Evolutionary conservation across 2,113 vertebrate species (phyloP).

Genomic region (Brachyhypopomus occidentalis): DNA sequence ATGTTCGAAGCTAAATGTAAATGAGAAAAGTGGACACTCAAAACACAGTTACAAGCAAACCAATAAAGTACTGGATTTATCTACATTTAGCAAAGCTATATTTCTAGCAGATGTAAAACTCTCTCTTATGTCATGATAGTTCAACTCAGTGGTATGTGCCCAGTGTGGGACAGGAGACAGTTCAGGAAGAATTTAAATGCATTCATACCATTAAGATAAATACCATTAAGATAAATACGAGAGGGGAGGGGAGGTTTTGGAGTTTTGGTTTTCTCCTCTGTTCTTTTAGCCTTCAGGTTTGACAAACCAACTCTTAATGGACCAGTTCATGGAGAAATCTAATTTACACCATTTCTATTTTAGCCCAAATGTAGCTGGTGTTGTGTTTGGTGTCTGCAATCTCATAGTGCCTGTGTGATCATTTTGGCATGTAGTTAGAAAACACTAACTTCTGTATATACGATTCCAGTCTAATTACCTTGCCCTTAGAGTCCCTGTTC

Average conservation of each 20-base stretch:
- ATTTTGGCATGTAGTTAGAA: too few species aligned
- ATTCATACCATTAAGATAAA: not conserved
- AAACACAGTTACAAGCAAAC: slow-evolving; percentile 20
- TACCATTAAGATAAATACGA: not conserved
- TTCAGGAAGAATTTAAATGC: not conserved
- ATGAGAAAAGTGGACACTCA: not conserved
- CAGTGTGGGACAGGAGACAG: not conserved
- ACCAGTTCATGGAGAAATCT: too few species aligned
- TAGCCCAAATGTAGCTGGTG: too few species aligned
- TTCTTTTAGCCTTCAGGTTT: not conserved
- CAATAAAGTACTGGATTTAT: not conserved
- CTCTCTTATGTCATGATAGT: not conserved
- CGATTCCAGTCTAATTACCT: too few species aligned
- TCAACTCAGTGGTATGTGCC: not conserved
- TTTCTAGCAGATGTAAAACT: not conserved
- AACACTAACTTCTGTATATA: too few species aligned
- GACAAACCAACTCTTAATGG: not conserved
- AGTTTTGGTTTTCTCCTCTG: not conserved
- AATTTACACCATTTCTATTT: too few species aligned
- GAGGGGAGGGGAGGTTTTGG: not conserved
- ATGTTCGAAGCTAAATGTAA: slow-evolving; percentile 40
- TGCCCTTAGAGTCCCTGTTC: too few species aligned
- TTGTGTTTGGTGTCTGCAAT: too few species aligned
- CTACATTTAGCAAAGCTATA: not conserved
- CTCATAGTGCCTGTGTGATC: too few species aligned